phyloP scores from a whole-genome alignment of 2,113 vertebrate genomes.

The Thamnophis sirtalis region DNA sequence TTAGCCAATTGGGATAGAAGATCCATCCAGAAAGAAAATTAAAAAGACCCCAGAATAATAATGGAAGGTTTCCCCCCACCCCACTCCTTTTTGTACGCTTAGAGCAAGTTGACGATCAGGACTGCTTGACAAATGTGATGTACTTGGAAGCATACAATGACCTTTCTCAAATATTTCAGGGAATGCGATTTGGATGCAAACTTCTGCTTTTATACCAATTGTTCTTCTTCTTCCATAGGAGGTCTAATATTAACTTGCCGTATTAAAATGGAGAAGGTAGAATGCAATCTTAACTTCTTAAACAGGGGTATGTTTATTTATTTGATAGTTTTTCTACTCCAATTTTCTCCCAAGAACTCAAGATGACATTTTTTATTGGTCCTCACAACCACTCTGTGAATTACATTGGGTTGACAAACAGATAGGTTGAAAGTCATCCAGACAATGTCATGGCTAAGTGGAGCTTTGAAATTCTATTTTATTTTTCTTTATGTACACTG shows the following conservation, averaged over 20 bases:
- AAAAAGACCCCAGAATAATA: constrained; percentile 9
- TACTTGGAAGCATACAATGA: neutral
- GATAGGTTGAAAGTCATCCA: neutral
- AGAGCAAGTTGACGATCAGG: neutral
- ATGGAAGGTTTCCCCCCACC: neutral
- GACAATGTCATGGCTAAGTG: neutral
- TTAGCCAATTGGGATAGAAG: neutral
- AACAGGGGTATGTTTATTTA: neutral
- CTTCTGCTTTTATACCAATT: neutral
- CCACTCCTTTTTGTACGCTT: neutral
- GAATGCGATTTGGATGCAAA: neutral
- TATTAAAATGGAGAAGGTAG: neutral
- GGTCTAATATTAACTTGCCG: neutral
- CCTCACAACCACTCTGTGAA: neutral
- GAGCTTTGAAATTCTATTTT: neutral
- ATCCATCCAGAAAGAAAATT: neutral
- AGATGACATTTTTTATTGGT: neutral
- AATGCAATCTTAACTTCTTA: neutral
- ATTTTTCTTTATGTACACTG: too few relatives aligned
- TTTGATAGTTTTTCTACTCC: neutral
- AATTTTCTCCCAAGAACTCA: neutral
- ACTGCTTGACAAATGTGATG: neutral
- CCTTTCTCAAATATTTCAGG: neutral
- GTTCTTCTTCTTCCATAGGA: neutral
- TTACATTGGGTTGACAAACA: neutral